Conservation (phyloP, 2,888 invertebrate genomes). For the Melipona beecheii region DNA sequence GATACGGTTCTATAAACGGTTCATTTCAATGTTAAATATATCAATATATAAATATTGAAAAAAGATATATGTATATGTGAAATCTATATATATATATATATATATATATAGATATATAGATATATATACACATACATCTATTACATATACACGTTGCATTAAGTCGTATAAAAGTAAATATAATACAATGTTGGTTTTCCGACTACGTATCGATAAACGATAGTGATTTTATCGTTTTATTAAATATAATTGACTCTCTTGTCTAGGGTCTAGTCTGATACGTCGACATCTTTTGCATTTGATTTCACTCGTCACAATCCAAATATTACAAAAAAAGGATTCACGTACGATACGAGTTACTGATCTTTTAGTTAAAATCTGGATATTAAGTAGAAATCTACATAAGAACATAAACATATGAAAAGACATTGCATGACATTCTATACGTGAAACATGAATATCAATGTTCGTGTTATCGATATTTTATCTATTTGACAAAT, state of each 20-base stretch:
- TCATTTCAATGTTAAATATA: slow-evolving; percentile 41
- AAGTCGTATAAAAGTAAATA: not conserved
- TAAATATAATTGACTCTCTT: not conserved
- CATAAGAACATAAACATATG: not conserved
- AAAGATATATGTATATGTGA: slow-evolving; percentile 1
- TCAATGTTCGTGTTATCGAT: slow-evolving; percentile 2
- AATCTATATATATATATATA: slow-evolving; percentile 23
- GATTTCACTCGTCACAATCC: not conserved
- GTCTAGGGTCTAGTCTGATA: not conserved
- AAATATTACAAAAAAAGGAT: not conserved
- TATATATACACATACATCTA: not conserved
- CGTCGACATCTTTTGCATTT: not conserved
- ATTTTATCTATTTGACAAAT: not conserved
- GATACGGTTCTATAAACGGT: slow-evolving; percentile 44
- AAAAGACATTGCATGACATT: not conserved
- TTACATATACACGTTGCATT: slow-evolving; percentile 16
- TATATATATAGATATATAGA: no score
- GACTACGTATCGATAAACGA: not conserved
- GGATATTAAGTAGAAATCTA: not conserved
- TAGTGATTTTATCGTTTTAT: not conserved
- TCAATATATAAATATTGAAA: slow-evolving; percentile 21
- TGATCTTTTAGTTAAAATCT: not conserved
- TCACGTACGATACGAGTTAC: not conserved
- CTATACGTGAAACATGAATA: not conserved
- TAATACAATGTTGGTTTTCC: slow-evolving; percentile 8